These are phyloP conservation scores for Teinopalpus imperialis DNA, from an alignment of 2,888 invertebrate species.

Conservation along the genomic window DNA sequence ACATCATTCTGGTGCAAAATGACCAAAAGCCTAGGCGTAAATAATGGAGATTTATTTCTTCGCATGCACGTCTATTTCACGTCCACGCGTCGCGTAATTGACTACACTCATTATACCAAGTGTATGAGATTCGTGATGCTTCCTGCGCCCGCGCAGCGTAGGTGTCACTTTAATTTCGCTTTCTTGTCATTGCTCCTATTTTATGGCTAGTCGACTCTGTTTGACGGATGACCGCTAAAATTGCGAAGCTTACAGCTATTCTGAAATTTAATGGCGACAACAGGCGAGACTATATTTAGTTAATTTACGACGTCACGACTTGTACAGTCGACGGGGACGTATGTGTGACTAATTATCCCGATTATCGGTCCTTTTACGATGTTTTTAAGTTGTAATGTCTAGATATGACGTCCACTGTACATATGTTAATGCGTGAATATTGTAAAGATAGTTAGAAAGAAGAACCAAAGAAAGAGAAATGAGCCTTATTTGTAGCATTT, in stretches of 20 bases:
- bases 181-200: conserved; percentile 27
- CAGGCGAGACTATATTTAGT: conserved; percentile 19
- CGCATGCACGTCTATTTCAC: conserved; percentile 16
- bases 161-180: conserved; percentile 31
- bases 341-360: background rate
- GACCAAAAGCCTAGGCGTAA: conserved; percentile 16
- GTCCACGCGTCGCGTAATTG: conserved; percentile 43
- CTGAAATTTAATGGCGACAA: conserved; percentile 20
- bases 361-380: conserved; percentile 4
- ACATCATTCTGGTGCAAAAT: conserved; percentile 2
- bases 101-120: conserved; percentile 50
- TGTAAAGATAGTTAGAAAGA: too few species aligned
- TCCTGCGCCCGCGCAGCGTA: conserved; percentile 33
- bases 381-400: background rate
- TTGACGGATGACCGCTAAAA: conserved; percentile 23
- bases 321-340: conserved; percentile 3
- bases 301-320: conserved; percentile 18
- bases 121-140: conserved; percentile 37
- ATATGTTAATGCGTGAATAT: too few species aligned
- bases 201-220: conserved; percentile 4
- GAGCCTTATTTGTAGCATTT: too few species aligned
- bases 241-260: conserved; percentile 15
- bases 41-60: conserved; percentile 22
- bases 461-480: too few species aligned
- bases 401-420: too few species aligned